Base-by-base conservation (phyloP, 1,140 invertebrate genomes). In the Sinonovacula constricta region DNA sequence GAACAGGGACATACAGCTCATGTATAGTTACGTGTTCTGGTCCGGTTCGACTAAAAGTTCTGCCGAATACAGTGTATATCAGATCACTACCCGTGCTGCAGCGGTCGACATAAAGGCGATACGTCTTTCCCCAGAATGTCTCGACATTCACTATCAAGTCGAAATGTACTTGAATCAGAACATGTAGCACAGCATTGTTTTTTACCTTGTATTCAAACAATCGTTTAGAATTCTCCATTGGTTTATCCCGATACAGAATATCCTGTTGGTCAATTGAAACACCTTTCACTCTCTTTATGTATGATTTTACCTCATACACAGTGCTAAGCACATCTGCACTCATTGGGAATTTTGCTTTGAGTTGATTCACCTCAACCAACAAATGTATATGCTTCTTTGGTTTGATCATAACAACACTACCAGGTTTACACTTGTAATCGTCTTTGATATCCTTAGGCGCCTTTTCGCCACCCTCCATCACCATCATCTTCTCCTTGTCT, bases 81-180 rank as follows among this genome's bases (percentile, higher is more conserved):
- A 88, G 76, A 26, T 84, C 82, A 28, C 78, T 82, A 0, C 83
- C 81, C 18, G 86, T 88, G 51, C 82, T 85, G 34, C 86, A 88
- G 0, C 83, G 80, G 54, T 89, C 88, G 0, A 87, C 77, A 57
- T 85, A 87, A 31, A 89, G 71, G 30, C 86, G 72, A 63, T 89
- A 88, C 0, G 80, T 81, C 22, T 79, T 84, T 10, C 86, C 86
- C 88, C 88, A 89, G 71, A 89, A 89, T 33, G 86, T 88, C 57
- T 88, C 80, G 18, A 89, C 82, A 74, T 86, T 85, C n/a, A 89
- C 77, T n/a, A 84, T 54, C 26, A 86, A 60, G 54, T 86, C 83
- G 75, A 85, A 84, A n/a, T 82, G 79, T 12, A 86, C 78, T 66
- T 85, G 85, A 30, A 88, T 80, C 79, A 88, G 81, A 1, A 85